Evolutionary conservation across 2,113 vertebrate species (phyloP).

Genomic region (Percopsis transmontana): DNA sequence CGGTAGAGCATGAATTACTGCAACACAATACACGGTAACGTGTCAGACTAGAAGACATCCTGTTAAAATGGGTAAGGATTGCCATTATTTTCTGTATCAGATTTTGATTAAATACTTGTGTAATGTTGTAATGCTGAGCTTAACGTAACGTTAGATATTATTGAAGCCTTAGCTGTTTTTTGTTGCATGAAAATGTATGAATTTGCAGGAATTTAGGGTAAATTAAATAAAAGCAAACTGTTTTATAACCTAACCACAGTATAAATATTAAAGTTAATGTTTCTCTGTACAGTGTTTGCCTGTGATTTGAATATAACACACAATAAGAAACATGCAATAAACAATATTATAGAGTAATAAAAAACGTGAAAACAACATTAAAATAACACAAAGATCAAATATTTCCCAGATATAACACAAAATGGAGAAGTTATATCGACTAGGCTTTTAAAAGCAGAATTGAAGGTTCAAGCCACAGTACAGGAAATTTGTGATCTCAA

Average conservation of each 20-base stretch:
- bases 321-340: too few species aligned
- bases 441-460: constrained; percentile 69
- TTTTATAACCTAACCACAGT: too few species aligned
- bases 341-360: too few species aligned
- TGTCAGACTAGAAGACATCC: constrained; percentile 39
- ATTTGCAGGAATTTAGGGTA: too few species aligned
- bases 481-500: constrained; percentile 77
- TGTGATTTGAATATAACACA: too few species aligned
- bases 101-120: neutral
- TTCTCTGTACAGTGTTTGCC: too few species aligned
- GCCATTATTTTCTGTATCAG: neutral
- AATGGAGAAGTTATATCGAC: constrained; percentile 57
- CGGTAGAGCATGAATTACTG: constrained; percentile 44
- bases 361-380: neutral
- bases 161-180: too few species aligned
- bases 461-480: constrained; percentile 67
- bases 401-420: constrained; percentile 8
- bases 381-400: neutral
- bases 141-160: neutral
- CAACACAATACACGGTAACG: constrained; percentile 20
- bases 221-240: too few species aligned
- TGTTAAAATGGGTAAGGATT: constrained; percentile 69
- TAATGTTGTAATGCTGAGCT: neutral
- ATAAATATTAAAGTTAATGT: too few species aligned
- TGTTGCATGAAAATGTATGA: too few species aligned